These are phyloP conservation scores for Cyphomyrmex costatus DNA, from an alignment of 1,140 invertebrate genomes.

Conservation along the genomic window DNA sequence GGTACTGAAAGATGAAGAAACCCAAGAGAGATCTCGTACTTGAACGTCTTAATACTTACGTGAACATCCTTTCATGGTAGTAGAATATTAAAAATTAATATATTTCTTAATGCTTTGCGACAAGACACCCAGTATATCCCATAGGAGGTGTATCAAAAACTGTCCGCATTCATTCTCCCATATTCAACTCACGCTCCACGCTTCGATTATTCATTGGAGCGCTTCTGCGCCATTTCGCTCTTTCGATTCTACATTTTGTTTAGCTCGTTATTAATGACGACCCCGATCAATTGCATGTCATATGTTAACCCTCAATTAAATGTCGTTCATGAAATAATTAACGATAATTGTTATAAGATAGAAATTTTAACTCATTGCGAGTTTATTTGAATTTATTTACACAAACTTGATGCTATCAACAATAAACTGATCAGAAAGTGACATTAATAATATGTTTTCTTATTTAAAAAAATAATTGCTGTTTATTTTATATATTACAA, in stretches of 20 bases:
- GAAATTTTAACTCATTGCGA: not conserved
- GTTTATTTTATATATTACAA: too few relatives aligned
- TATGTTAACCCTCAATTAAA: slow-evolving; percentile 41
- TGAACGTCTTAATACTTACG: not conserved
- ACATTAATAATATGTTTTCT: too few relatives aligned
- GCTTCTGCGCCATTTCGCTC: slow-evolving; percentile 36
- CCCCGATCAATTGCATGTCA: not conserved
- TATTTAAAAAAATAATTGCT: too few relatives aligned
- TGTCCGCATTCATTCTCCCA: slow-evolving; percentile 35
- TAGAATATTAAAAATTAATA: not conserved
- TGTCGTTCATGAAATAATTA: slow-evolving; percentile 5
- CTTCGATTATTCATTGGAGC: slow-evolving; percentile 60
- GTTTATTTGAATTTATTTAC: not conserved
- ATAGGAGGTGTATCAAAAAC: slow-evolving; percentile 39
- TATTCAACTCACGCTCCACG: slow-evolving; percentile 64
- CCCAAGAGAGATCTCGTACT: not conserved
- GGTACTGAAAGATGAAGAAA: not conserved
- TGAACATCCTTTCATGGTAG: not conserved
- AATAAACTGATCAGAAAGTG: too few relatives aligned
- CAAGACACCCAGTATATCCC: slow-evolving; percentile 15
- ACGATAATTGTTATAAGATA: not conserved
- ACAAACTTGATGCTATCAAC: not conserved
- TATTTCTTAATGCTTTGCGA: not conserved
- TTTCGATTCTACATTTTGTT: slow-evolving; percentile 22
- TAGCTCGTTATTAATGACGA: slow-evolving; percentile 29